Conservation (phyloP, 2,797 vertebrate species). For the Clarias fuscus region DNA sequence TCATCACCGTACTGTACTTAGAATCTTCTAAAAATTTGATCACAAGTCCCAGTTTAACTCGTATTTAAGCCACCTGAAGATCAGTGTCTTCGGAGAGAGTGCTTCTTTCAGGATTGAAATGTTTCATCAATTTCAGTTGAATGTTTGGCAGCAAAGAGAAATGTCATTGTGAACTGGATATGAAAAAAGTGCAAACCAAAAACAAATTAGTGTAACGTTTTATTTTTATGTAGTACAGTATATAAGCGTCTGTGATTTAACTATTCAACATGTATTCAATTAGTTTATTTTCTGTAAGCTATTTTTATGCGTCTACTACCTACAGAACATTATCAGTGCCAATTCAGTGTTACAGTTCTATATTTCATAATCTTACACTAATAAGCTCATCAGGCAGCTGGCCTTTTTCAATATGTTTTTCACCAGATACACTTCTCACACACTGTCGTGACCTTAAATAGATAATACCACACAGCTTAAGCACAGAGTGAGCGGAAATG, state of each 20-base stretch:
- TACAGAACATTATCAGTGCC: neutral
- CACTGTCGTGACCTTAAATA: neutral
- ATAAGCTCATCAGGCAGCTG: neutral
- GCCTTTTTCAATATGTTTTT: neutral
- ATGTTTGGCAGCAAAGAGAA: neutral
- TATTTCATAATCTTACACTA: slow-evolving; percentile 2
- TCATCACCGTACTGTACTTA: too few species aligned
- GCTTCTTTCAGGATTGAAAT: neutral
- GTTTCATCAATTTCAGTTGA: neutral
- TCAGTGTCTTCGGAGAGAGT: neutral
- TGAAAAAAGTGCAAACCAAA: neutral
- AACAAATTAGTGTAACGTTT: neutral
- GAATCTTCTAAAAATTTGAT: too few species aligned
- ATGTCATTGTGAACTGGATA: neutral
- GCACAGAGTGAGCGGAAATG: slow-evolving; percentile 58
- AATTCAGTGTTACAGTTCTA: neutral
- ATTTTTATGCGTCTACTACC: neutral
- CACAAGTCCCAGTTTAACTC: too few species aligned
- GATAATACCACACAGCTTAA: slow-evolving; percentile 56
- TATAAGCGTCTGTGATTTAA: neutral
- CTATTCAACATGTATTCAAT: neutral
- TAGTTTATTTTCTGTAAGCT: neutral
- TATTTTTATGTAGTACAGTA: neutral
- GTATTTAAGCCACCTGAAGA: neutral
- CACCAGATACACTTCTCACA: neutral